Evolutionary conservation across 2,888 invertebrate species (phyloP), one percentile per base, ranked within the genome.

Genomic region (Physocephala rufipes): DNA sequence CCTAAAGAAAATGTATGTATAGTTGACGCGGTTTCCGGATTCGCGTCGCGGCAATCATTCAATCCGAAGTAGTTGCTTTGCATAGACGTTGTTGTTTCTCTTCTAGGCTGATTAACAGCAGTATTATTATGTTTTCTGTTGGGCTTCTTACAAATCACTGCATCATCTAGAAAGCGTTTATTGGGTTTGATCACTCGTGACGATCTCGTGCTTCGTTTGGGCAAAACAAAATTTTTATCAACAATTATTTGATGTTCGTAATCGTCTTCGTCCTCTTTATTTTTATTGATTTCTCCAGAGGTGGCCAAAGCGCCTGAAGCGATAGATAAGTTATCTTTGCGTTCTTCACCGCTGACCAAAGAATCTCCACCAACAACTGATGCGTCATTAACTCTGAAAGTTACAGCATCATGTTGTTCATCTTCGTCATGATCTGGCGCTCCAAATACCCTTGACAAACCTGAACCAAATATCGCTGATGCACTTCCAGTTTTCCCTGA

Each of bases 181-280:
- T 94, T 95, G 53, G 95, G 95, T 84, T 94, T 95, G 68, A 95
- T 95, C 58, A 94, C 93, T 76, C 95, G 89, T 5, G 94, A 94
- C 55, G 95, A 95, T 84, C 95, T 92, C 19, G 90, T 92, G 87
- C 95, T 95, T 79, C 93, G 89, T 62, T 91, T 89, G 21, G 95
- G 95, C 74, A 95, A 86, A 45, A 93, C 90, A 87, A 94, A 94
- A 83, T 82, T 81, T 45, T 82, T 84, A 66, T 84, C 84, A 70
- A 82, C 77, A 58, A 81, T 78, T 71, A 84, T 77, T 72, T 80
- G 81, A 21, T 78, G 77, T 3, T 77, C 76, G 2, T 79, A 79
- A 13, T 74, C 64, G 0, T 76, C 76, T 7, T 65, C 69, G 1
- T 77, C 76, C 9, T 55, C 55, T 2, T 30, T 49, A 5, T 43